phyloP scores from a whole-genome alignment of 2,797 vertebrate species.

The Leucoraja ocellata region DNA sequence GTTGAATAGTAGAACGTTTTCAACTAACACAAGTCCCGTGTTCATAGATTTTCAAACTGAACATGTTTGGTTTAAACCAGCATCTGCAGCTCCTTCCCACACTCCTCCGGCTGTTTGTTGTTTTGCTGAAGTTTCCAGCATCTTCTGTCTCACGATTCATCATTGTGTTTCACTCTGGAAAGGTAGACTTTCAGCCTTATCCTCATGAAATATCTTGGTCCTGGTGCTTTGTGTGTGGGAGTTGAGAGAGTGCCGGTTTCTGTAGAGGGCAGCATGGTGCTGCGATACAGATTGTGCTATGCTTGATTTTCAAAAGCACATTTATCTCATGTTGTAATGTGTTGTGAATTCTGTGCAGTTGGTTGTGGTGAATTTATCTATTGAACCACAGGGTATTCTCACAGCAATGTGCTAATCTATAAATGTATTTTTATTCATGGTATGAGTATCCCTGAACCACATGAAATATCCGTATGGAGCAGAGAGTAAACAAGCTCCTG shows the following conservation, averaged over 20 bases:
- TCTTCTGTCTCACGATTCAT: too few relatives aligned
- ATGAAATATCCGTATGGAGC: neutral
- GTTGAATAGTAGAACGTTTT: too few relatives aligned
- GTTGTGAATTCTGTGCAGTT: neutral
- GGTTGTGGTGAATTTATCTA: neutral
- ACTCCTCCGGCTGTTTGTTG: too few relatives aligned
- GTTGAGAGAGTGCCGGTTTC: neutral
- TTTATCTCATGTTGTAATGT: constrained; percentile 10
- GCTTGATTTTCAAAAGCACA: neutral
- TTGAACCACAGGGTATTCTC: neutral
- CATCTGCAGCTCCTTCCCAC: too few relatives aligned
- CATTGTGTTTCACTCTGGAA: too few relatives aligned
- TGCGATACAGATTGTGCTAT: neutral
- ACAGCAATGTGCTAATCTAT: neutral
- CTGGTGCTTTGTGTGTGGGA: neutral
- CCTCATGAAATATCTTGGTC: neutral
- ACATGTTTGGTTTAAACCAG: too few relatives aligned
- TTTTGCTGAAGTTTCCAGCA: too few relatives aligned
- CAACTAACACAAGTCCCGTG: too few relatives aligned
- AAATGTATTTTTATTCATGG: neutral
- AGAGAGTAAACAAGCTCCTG: neutral
- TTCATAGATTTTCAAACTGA: too few relatives aligned
- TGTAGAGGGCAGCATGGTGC: neutral
- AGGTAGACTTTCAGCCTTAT: too few relatives aligned
- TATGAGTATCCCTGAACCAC: neutral